Conservation (phyloP, 2,888 invertebrate genomes). For the Rhodophaea formosa region DNA sequence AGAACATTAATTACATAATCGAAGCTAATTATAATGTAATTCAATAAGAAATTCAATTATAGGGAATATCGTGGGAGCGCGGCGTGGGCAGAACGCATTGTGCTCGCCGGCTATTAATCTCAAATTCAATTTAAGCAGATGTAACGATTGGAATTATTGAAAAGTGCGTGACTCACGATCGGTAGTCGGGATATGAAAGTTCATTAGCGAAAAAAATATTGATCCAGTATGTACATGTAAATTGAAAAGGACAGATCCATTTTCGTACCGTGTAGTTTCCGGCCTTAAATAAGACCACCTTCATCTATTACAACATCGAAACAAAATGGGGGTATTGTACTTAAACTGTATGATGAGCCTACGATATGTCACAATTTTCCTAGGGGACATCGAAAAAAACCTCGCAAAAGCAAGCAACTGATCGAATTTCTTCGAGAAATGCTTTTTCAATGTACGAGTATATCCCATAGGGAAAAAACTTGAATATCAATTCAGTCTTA, state of each 20-base stretch:
- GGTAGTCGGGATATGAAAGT: slow-evolving; percentile 27
- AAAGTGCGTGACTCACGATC: slow-evolving; percentile 52
- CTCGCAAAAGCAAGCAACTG: no score
- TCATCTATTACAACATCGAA: no score
- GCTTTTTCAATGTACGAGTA: no score
- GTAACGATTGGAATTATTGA: slow-evolving; percentile 47
- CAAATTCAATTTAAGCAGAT: slow-evolving; percentile 61
- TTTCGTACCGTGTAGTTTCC: no score
- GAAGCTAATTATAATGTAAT: slow-evolving; percentile 66
- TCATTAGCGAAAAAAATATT: slow-evolving; percentile 7
- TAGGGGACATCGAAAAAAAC: no score
- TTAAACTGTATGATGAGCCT: no score
- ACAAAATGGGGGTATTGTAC: no score
- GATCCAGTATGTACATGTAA: slow-evolving; percentile 9
- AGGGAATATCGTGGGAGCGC: slow-evolving; percentile 49
- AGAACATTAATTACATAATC: slow-evolving; percentile 59
- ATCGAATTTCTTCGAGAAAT: no score
- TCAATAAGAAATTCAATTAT: slow-evolving; percentile 65
- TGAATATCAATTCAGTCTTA: no score
- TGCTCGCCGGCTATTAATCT: slow-evolving; percentile 65
- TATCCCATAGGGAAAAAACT: no score
- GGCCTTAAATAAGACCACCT: no score
- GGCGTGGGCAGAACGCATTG: slow-evolving; percentile 44
- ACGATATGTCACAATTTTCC: no score
- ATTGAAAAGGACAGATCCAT: background rate